Conservation (phyloP, 2,113 vertebrate genomes). For the Nesoenas mayeri region DNA sequence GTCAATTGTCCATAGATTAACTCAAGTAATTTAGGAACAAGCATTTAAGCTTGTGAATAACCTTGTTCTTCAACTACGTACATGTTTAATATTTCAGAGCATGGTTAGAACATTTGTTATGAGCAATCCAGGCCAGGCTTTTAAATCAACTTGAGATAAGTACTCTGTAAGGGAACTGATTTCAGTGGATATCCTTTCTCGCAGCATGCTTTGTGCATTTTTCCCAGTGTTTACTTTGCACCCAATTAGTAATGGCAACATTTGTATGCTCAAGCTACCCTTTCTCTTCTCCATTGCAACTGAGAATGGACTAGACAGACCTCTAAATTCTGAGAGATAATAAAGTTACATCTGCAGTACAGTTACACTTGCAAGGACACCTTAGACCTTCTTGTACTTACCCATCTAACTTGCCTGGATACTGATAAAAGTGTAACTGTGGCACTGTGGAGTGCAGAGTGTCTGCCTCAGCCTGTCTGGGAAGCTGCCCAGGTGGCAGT, state of each 20-base stretch:
- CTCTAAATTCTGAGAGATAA: background rate
- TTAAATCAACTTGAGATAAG: background rate
- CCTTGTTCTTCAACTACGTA: background rate
- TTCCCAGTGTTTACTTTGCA: background rate
- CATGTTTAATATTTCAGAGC: background rate
- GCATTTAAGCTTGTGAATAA: background rate
- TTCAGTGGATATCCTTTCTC: background rate
- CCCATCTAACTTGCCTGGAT: background rate
- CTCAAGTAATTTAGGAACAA: background rate
- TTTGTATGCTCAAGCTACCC: background rate
- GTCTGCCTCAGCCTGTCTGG: background rate
- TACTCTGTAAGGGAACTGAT: background rate
- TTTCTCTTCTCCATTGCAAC: background rate
- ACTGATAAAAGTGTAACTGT: background rate
- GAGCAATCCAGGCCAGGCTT: background rate
- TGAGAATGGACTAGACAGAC: background rate
- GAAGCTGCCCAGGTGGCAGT: accelerated
- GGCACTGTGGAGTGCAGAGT: accelerated
- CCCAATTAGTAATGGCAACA: background rate
- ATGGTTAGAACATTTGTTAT: background rate
- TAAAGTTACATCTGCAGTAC: background rate
- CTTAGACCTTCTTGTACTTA: background rate
- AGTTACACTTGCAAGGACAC: background rate
- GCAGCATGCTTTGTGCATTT: background rate
- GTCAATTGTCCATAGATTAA: background rate